phyloP scores from a whole-genome alignment of 2,888 invertebrate species.

The Lithophane ornitopus region DNA sequence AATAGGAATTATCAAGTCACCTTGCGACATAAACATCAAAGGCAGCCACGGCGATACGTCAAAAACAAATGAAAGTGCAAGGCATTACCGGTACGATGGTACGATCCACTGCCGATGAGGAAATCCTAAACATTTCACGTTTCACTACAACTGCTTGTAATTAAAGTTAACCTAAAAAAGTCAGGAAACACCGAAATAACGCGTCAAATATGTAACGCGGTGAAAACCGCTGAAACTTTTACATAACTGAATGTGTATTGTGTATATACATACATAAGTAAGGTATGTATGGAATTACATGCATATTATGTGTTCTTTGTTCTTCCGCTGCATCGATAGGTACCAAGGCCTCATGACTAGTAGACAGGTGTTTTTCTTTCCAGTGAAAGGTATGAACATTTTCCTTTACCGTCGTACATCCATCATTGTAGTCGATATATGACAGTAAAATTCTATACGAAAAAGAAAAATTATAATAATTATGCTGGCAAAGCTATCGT shows the following conservation, averaged over 20 bases:
- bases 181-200: constrained; percentile 61
- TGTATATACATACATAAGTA: neutral
- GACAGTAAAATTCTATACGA: neutral
- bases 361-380: neutral
- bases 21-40: constrained; percentile 5
- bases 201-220: constrained; percentile 43
- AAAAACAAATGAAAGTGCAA: neutral
- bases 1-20: too few species aligned
- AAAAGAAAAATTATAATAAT: constrained; percentile 1
- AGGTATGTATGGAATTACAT: neutral
- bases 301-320: neutral
- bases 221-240: constrained; percentile 50
- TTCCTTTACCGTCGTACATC: neutral
- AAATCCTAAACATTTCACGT: constrained; percentile 52
- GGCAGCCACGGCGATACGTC: neutral
- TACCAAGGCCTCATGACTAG: neutral
- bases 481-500: neutral
- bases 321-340: neutral
- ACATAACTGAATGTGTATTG: constrained; percentile 37
- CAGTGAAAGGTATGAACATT: neutral
- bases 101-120: constrained; percentile 10
- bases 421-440: neutral
- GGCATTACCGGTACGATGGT: constrained; percentile 19
- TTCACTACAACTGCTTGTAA: constrained; percentile 49
- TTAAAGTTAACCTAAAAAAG: constrained; percentile 62